Base-by-base conservation (phyloP, 2,113 vertebrate species). In the Oreochromis niloticus region DNA sequence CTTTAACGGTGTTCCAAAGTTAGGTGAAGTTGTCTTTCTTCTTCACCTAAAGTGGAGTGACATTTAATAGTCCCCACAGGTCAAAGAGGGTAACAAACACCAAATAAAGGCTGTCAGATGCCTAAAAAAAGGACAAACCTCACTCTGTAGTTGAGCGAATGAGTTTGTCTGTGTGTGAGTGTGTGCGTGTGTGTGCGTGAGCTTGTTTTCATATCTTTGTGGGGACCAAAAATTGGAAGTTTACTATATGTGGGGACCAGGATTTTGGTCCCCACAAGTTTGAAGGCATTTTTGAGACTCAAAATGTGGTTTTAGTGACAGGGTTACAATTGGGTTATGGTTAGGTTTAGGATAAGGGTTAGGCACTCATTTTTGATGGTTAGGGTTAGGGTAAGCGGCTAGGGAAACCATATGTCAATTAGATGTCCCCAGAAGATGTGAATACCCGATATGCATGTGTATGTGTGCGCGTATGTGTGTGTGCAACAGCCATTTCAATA, bases 1-100 rank as follows among this genome's bases (percentile, higher is more conserved):
- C 95, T 96, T 97, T 96, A 95, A 92, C 90, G 68, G 93, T 94
- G 95, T 95, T 95, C 87, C 80, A 80, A 95, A 96, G 93, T 95
- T 95, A 91, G 94, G 87, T 91, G 95, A 96, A 96, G 94, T 96
- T 96, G 94, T 96, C 95, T 95, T 95, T 96, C 95, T 94, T 94
- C 94, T 92, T 95, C 94, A 94, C 94, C 95, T 96, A 96, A 97
- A 95, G 92, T 90, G 87, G 92, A 95, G 83, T 95, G 96, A 96
- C 96, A 97, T 97, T 95, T 95, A 96, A 96, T 96, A 97, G 95
- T 96, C 95, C 95, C 94, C 91, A 94, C 87, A 95, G 96, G 95
- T 96, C 96, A 94, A 92, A 91, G 83, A 96, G 94, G 95, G 91
- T 94, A 97, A 96, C 95, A 96, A 96, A 97, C 94, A 95, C 95